Evolutionary conservation across 2,888 invertebrate genomes (phyloP), one percentile per base, ranked within the genome.

Genomic region (Eilema sororculum): DNA sequence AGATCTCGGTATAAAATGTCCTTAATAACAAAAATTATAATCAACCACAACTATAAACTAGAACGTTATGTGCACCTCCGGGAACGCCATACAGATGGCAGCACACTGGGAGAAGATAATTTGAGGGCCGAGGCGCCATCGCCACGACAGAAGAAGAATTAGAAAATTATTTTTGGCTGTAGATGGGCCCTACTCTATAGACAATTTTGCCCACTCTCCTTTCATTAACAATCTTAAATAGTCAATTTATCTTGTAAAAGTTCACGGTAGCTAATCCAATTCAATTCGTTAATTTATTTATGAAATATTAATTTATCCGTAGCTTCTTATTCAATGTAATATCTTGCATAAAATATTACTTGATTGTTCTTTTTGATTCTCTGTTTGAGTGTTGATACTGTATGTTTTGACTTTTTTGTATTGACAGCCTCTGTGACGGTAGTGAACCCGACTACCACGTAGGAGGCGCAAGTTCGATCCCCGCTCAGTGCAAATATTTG

Each of bases 241-340:
- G 20, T 28, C 28, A 16, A 28, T 59, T 20, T 28, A 20, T 59
- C 52, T 52, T 52, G 52, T 52, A 20, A 20, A 25, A 20, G 28
- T 28, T 20, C 20, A 59, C 59, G 28, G n/a, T 12, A 52, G 28
- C 52, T 64, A 64, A 64, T 64, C n/a, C 28, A 64, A 64, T 52
- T 28, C n/a, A 28, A 28, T 10, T 52, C 8, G n/a, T 52, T 52
- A 52, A 52, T 52, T 52, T 52, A 52, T 52, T 52, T 52, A 52
- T 52, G 52, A 52, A 64, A 52, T 64, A 64, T 64, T 64, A 52
- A 64, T 52, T 64, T 64, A 52, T 52, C 46, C 28, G 13, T 52
- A 28, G 46, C 28, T 28, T 46, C 28, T 64, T 64, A 52, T 52
- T 52, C 13, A n/a, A 52, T 52, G 3, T 59, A 25, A 59, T 28